These are phyloP conservation scores for Apteryx owenii DNA, from an alignment of 2,113 vertebrate species.

Conservation along the genomic window DNA sequence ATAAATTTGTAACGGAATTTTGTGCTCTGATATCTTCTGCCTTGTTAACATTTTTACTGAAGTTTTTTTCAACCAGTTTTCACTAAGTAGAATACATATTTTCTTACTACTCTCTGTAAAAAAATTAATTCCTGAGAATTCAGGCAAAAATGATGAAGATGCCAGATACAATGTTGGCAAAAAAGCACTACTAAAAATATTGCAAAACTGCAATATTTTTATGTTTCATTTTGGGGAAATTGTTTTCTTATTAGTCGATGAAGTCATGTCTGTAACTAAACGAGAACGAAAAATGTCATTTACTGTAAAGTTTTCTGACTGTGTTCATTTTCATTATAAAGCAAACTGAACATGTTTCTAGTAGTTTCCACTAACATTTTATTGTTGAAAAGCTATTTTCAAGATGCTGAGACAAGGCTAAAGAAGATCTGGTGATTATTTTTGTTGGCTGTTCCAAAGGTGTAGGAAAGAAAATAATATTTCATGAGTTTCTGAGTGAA, in stretches of 20 bases:
- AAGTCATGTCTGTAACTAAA: background rate
- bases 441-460: background rate
- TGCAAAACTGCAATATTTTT: background rate
- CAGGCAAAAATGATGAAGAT: background rate
- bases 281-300: background rate
- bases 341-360: background rate
- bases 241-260: background rate
- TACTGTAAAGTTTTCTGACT: background rate
- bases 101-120: background rate
- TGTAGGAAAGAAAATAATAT: slow-evolving; percentile 48
- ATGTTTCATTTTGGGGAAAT: background rate
- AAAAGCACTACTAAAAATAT: background rate
- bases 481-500: slow-evolving; percentile 14
- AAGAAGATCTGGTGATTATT: background rate
- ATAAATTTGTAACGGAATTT: background rate
- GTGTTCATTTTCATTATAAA: background rate
- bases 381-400: slow-evolving; percentile 34
- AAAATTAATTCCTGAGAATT: background rate
- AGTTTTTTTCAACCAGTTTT: background rate
- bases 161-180: background rate
- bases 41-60: background rate
- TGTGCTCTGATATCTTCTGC: background rate
- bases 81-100: background rate
- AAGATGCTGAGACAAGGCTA: background rate
- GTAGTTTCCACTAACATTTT: background rate